Base-by-base conservation (phyloP, 2,888 invertebrate species). In the Maniola hyperantus region DNA sequence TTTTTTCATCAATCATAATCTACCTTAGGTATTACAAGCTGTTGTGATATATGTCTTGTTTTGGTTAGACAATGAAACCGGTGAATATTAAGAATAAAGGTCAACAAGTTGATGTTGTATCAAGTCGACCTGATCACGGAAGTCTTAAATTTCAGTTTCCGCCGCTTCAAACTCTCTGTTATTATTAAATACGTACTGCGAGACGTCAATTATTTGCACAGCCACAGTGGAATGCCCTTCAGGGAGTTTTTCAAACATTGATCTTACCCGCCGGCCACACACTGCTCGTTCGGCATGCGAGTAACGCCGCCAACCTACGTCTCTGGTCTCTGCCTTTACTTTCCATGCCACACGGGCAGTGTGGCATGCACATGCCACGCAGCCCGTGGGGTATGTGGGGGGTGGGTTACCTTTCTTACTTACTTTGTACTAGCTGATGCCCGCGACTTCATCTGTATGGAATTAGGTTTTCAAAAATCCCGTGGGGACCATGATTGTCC, bases 111-210 rank as follows among this genome's bases (percentile, higher is more conserved):
- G 72, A 75, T 74, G 74, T 73, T 69, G 74, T 76, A 67, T 71
- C 74, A 81, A 80, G 78, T 42, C 57, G 57, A 77, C 76, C 75
- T 74, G 73, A 74, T 79, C 77, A 75, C 83, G 84, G 87, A 85
- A 85, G 78, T 76, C 68, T 78, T 82, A 81, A 79, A 76, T 81
- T 80, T 79, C 77, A 75, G 79, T 78, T 83, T 80, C 80, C 79
- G 78, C 75, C 77, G 75, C 76, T 77, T 75, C 77, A 80, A 79
- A 79, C 76, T 76, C 75, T 72, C 69, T 71, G 71, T 75, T 78
- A 76, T 75, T 78, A 76, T 77, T 76, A 76, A 78, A 74, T 73
- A 73, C 74, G 74, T 74, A 73, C 75, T 72, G 68, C 70, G 71
- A 67, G 72, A 67, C 66, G 74, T 73, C 73, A 74, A 75, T 74